A percentile compares a stretch with the other conserved stretches of the same genome.
Conservation (phyloP, 2,113 vertebrate genomes). For the Pipra filicauda region DNA sequence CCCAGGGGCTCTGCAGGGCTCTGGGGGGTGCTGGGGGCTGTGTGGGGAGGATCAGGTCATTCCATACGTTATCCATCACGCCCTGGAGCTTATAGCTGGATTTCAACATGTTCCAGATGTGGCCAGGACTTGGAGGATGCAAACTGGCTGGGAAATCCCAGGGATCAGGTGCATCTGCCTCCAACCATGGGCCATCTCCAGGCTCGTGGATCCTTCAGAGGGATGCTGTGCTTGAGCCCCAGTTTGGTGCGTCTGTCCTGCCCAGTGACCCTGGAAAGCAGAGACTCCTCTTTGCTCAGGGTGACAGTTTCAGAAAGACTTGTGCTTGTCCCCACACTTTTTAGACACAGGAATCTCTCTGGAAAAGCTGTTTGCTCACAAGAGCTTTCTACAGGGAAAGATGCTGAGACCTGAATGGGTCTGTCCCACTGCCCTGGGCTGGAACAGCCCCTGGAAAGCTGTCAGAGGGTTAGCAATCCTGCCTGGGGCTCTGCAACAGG, state of each 20-base stretch:
- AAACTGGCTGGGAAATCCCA: neutral
- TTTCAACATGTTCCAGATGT: neutral
- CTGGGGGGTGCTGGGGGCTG: neutral
- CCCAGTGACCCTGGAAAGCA: neutral
- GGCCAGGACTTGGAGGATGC: neutral
- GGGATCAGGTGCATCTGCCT: neutral
- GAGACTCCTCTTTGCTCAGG: neutral
- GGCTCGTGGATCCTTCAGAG: neutral
- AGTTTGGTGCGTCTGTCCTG: neutral
- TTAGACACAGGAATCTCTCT: neutral
- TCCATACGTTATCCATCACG: fast-evolving
- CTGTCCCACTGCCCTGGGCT: neutral
- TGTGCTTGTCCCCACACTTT: neutral
- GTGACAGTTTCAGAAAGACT: neutral
- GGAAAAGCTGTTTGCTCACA: neutral
- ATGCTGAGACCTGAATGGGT: neutral
- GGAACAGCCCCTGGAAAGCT: neutral
- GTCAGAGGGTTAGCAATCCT: neutral
- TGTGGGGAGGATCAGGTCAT: neutral
- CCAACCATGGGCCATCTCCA: fast-evolving
- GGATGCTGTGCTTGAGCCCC: neutral
- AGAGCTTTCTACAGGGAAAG: neutral
- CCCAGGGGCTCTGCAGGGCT: neutral
- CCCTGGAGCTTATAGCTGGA: neutral
- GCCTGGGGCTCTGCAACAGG: neutral